These are phyloP conservation scores for Oscheius sp. DNA, from an alignment of 2,888 invertebrate species.

Conservation along the genomic window DNA sequence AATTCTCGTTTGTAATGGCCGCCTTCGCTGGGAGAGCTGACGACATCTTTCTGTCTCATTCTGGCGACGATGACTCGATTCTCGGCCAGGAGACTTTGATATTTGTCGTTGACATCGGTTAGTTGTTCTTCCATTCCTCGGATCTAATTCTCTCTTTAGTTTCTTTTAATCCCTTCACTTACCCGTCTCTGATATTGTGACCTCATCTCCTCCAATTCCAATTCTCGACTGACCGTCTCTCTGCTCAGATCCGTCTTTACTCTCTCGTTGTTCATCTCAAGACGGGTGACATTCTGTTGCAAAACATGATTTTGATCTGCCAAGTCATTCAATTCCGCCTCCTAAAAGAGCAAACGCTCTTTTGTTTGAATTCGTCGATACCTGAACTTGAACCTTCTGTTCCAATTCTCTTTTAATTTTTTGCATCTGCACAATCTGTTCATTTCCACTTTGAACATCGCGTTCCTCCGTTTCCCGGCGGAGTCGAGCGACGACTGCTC, in stretches of 20 bases:
- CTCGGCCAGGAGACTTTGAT: constrained; percentile 86
- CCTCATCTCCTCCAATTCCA: constrained; percentile 91
- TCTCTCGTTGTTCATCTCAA: constrained; percentile 93
- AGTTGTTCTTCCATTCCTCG: constrained; percentile 63
- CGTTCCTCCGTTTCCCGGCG: constrained; percentile 41
- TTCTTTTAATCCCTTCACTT: background rate
- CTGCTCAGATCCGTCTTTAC: constrained; percentile 76
- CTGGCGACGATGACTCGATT: constrained; percentile 91
- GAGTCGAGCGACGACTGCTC: constrained; percentile 33
- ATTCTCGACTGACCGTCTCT: constrained; percentile 89
- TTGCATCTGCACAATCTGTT: constrained; percentile 35
- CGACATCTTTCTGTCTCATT: constrained; percentile 77
- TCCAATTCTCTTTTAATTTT: constrained; percentile 89
- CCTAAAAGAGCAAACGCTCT: constrained; percentile 14
- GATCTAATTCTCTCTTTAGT: constrained; percentile 36
- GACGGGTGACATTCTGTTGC: constrained; percentile 86
- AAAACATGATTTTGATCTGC: constrained; percentile 89
- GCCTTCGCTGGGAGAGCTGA: constrained; percentile 26
- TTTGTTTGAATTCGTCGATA: too few relatives aligned
- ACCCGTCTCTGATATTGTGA: constrained; percentile 91
- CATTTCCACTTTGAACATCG: constrained; percentile 26
- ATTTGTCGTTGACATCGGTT: constrained; percentile 91
- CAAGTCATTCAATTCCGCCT: constrained; percentile 92
- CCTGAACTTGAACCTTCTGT: constrained; percentile 77
- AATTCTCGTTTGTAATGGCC: constrained; percentile 56